Evolutionary conservation across 2,113 vertebrate species (phyloP).

Genomic region (Forbesichthys agassizii): DNA sequence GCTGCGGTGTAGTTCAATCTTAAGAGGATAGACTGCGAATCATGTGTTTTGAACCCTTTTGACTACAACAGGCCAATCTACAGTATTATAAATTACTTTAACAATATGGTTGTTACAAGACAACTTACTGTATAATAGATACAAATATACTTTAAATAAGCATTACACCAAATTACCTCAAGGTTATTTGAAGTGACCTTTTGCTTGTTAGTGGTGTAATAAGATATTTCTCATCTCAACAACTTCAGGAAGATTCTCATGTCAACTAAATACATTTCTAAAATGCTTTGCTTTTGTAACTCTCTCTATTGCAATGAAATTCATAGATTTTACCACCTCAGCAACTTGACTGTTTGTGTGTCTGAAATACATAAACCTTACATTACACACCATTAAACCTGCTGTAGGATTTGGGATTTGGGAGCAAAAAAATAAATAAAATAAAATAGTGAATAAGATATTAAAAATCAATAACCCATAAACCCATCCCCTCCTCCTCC

Average conservation of each 20-base stretch:
- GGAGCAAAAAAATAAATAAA: too few relatives aligned
- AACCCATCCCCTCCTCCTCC: too few relatives aligned
- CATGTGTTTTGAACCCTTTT: too few relatives aligned
- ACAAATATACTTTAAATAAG: constrained; percentile 19
- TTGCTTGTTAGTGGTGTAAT: constrained; percentile 38
- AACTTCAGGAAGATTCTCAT: constrained; percentile 25
- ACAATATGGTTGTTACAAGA: constrained; percentile 16
- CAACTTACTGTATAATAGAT: constrained; percentile 34
- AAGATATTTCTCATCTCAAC: constrained; percentile 5
- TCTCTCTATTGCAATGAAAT: constrained; percentile 17
- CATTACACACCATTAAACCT: too few relatives aligned
- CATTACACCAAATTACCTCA: constrained; percentile 20
- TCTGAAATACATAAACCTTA: background rate
- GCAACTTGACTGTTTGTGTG: constrained; percentile 6
- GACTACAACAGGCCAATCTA: constrained; percentile 15
- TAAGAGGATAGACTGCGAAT: too few relatives aligned
- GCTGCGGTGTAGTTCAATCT: too few relatives aligned
- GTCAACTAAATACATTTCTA: constrained; percentile 28
- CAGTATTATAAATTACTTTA: constrained; percentile 19
- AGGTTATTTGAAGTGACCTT: constrained; percentile 28
- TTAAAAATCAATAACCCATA: too few relatives aligned
- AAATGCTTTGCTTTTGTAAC: constrained; percentile 21
- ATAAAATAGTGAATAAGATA: too few relatives aligned
- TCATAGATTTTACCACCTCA: constrained; percentile 13
- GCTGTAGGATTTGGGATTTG: too few relatives aligned